Evolutionary conservation across 2,797 vertebrate species (phyloP).

Genomic region (Cottoperca gobio): DNA sequence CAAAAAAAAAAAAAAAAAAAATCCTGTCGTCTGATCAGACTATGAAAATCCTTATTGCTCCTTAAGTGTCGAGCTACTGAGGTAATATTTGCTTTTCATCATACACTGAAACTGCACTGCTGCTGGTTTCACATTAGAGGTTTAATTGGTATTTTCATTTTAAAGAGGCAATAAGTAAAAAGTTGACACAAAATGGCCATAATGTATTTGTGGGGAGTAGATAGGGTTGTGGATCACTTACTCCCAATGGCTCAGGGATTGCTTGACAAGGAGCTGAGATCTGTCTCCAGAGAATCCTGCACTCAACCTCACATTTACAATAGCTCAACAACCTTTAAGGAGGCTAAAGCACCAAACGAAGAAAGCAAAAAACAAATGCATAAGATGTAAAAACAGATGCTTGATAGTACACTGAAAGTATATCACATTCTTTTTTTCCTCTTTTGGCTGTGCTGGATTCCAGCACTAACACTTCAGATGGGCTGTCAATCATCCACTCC

Average conservation of each 20-base stretch:
- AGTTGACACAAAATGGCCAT: constrained; percentile 31
- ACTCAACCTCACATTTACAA: not conserved
- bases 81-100: constrained; percentile 43
- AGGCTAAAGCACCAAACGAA: constrained; percentile 2
- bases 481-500: constrained; percentile 15
- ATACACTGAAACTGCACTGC: constrained; percentile 25
- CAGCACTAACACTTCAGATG: not conserved
- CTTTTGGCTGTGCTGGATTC: constrained; percentile 1
- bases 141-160: constrained; percentile 68
- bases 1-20: constrained; percentile 27
- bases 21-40: constrained; percentile 7
- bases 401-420: not conserved
- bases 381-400: not conserved
- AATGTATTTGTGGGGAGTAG: constrained; percentile 8
- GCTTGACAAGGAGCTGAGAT: not conserved
- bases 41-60: constrained; percentile 44
- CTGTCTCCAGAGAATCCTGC: not conserved
- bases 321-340: not conserved
- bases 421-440: not conserved
- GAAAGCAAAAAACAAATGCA: not conserved
- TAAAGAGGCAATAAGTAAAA: constrained; percentile 41
- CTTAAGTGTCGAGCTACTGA: constrained; percentile 30
- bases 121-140: constrained; percentile 42
- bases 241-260: constrained; percentile 1
- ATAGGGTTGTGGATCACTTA: constrained; percentile 18